These are phyloP conservation scores for Orestias chungarensis DNA, from an alignment of 2,797 vertebrate species.

Conservation along the genomic window DNA sequence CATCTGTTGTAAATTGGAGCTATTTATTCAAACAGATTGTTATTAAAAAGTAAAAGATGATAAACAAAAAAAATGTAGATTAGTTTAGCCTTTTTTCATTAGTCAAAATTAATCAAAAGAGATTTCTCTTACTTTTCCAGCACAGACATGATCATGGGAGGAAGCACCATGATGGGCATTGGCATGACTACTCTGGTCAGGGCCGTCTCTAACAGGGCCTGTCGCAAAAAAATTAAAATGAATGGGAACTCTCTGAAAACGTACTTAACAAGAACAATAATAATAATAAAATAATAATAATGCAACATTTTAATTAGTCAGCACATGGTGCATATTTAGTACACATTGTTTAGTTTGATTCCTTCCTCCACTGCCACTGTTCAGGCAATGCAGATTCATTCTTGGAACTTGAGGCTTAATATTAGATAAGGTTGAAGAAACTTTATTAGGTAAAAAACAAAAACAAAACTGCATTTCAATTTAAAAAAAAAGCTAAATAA, in stretches of 20 bases:
- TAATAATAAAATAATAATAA: not conserved
- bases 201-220: constrained; percentile 92
- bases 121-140: constrained; percentile 90
- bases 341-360: too few relatives aligned
- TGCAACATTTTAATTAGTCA: not conserved
- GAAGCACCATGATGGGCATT: constrained; percentile 92
- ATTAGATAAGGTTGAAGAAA: not conserved
- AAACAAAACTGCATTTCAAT: not conserved
- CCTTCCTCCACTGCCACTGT: too few relatives aligned
- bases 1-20: too few relatives aligned
- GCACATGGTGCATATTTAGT: too few relatives aligned
- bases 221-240: constrained; percentile 48
- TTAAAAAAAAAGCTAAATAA: not conserved
- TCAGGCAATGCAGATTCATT: not conserved
- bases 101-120: not conserved
- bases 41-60: not conserved
- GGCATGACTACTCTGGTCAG: constrained; percentile 91
- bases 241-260: not conserved
- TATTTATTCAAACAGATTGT: too few relatives aligned
- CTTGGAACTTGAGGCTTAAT: not conserved
- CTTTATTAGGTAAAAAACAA: not conserved
- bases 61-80: too few relatives aligned
- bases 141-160: constrained; percentile 89
- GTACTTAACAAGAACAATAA: not conserved
- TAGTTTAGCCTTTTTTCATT: not conserved